phyloP scores from a whole-genome alignment of 2,797 vertebrate genomes.

The Tangara arthus region DNA sequence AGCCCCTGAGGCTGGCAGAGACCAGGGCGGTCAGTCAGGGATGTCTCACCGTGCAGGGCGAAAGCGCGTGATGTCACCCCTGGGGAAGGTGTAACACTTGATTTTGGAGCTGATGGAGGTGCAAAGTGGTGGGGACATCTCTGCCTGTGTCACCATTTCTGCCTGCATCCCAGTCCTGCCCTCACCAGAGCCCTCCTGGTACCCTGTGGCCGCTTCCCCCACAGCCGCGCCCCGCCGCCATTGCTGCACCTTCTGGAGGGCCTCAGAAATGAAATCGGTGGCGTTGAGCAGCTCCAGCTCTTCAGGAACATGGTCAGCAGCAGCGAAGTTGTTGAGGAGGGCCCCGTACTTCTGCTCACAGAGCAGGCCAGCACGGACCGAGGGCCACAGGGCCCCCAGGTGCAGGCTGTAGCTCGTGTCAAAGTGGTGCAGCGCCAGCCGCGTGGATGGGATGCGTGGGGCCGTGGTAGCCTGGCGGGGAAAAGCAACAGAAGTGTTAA shows the following conservation, averaged over 20 bases:
- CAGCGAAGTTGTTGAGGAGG: constrained; percentile 85
- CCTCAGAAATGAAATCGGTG: constrained; percentile 80
- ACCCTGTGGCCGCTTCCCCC: background rate
- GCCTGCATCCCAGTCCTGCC: background rate
- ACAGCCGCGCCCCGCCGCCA: rapidly evolving
- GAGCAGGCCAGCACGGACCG: constrained; percentile 82
- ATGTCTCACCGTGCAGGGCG: constrained; percentile 82
- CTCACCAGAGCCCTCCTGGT: background rate
- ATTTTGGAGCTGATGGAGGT: constrained; percentile 76
- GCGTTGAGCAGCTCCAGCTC: constrained; percentile 78
- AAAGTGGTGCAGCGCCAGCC: constrained; percentile 85
- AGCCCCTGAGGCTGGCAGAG: background rate
- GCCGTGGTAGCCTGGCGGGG: constrained; percentile 79
- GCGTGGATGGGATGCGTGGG: constrained; percentile 71
- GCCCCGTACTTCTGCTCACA: constrained; percentile 91
- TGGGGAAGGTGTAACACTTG: constrained; percentile 88
- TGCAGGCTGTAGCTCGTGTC: constrained; percentile 81
- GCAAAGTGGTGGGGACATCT: background rate
- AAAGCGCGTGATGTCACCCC: constrained; percentile 85
- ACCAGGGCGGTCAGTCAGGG: rapidly evolving
- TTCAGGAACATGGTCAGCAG: background rate
- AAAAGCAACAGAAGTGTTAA: background rate
- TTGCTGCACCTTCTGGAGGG: background rate
- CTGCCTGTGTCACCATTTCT: background rate
- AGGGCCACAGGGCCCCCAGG: constrained; percentile 85